These are phyloP conservation scores for Eupithecia inturbata DNA, from an alignment of 2,888 invertebrate species.

Conservation along the genomic window DNA sequence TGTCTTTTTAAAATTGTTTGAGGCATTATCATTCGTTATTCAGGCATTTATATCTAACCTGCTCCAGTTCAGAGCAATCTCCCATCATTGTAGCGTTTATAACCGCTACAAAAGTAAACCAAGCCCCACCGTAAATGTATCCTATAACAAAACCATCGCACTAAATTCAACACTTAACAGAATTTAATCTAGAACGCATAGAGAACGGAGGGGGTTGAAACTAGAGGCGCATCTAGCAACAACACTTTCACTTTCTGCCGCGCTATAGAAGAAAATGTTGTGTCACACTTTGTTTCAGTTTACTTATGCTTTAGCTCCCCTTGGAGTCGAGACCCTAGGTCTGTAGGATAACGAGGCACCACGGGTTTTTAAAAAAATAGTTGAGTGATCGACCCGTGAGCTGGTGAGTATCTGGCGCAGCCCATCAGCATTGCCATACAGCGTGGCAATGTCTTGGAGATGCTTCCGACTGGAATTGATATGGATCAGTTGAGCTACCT, in stretches of 20 bases:
- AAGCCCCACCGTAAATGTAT: slow-evolving; percentile 22
- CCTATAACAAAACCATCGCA: slow-evolving; percentile 35
- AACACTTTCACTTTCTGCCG: not conserved
- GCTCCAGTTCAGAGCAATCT: not conserved
- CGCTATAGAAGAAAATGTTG: not conserved
- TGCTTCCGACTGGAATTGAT: no score
- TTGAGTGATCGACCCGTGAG: no score
- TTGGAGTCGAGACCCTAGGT: no score
- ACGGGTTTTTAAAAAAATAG: no score
- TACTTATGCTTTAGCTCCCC: no score
- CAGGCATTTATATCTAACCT: no score
- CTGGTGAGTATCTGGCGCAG: no score
- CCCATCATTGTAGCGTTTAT: slow-evolving; percentile 16
- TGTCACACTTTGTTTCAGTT: not conserved
- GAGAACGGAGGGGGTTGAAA: slow-evolving; percentile 3
- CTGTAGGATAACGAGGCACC: no score
- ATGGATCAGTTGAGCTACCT: no score
- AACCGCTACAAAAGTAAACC: slow-evolving; percentile 15
- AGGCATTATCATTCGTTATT: no score
- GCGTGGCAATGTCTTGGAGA: no score
- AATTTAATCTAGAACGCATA: slow-evolving; percentile 35
- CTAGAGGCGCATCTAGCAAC: slow-evolving; percentile 16
- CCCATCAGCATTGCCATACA: no score
- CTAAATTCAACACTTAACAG: slow-evolving; percentile 40
- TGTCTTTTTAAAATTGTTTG: not conserved